These are phyloP conservation scores for Parambassis ranga DNA, from an alignment of 2,797 vertebrate species.

Conservation along the genomic window DNA sequence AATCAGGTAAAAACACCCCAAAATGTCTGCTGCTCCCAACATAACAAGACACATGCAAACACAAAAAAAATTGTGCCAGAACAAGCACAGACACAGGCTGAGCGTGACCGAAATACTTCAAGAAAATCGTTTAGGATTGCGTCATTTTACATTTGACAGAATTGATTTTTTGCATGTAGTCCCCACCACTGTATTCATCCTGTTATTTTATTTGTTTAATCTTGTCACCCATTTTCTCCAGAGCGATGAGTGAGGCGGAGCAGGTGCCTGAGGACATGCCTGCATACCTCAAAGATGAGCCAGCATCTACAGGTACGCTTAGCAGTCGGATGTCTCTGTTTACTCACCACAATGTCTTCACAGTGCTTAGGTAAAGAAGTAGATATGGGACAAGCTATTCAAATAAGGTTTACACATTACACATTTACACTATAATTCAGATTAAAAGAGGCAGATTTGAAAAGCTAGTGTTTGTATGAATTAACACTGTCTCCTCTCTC, in stretches of 20 bases:
- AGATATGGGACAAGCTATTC: neutral
- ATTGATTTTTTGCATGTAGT: neutral
- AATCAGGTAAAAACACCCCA: too few relatives aligned
- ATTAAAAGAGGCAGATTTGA: too few relatives aligned
- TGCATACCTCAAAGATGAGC: constrained; percentile 85
- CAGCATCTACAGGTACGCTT: constrained; percentile 78
- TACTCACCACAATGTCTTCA: neutral
- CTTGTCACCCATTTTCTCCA: constrained; percentile 35
- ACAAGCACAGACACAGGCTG: neutral
- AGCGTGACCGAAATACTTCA: neutral
- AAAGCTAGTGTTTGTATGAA: too few relatives aligned
- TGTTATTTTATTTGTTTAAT: constrained; percentile 1
- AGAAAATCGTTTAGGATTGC: neutral
- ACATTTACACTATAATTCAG: too few relatives aligned
- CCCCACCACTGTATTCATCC: neutral
- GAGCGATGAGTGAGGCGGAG: constrained; percentile 90
- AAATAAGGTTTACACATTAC: too few relatives aligned
- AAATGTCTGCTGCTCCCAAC: neutral
- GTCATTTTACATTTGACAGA: too few relatives aligned
- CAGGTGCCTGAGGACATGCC: constrained; percentile 85
- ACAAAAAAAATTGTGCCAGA: neutral
- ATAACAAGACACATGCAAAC: neutral
- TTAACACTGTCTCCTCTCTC: too few relatives aligned
- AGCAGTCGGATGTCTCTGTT: neutral
- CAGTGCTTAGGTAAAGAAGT: neutral